Base-by-base conservation (phyloP, 2,113 vertebrate genomes). In the Pomatorhinus ruficollis region DNA sequence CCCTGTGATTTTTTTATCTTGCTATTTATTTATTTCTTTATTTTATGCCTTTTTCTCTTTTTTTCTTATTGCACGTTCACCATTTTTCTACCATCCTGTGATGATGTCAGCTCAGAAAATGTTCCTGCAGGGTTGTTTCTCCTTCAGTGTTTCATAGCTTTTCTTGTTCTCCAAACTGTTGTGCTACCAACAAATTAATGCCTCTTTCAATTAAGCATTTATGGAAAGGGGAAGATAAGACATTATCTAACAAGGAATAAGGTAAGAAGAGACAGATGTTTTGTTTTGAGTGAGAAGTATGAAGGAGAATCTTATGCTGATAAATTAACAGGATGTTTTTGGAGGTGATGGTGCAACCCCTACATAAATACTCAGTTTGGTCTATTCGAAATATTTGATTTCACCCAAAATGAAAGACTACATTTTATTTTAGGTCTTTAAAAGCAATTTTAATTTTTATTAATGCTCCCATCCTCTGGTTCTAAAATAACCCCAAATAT, bases 1-100 rank as follows among this genome's bases (percentile, higher is more conserved):
- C 8, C 6, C 23, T 50, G 11, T 60, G 35, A 7, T 27, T 27
- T 44, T 39, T 27, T 44, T 35, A 8, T 18, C 23, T 16, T 7
- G 6, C 4, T 6, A 2, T 13, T 22, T 23, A 21, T 18, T 31
- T 16, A 3, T 19, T 35, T 25, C 0, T 11, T 50, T 23, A 2
- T 47, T 42, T 19, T 13, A 28, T 64, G 5, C 14, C 53, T 35
- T 35, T 57, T n/a, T 47, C 52, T 35, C n/a, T 35, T 20, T 37
- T 39, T 40, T 50, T 42, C 53, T 6, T 9, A 17, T 63, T 63
- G 37, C 3, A n/a, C 5, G 0, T 7, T 87, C 12, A 22, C 35
- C 10, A 3, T 53, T 92, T 76, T 68, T 35, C 37, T 28, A 11
- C 28, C 30, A 64, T 47, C 14, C 16, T 69, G 6, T 61, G 33